These are phyloP conservation scores for Morpho achilles DNA, from an alignment of 2,888 invertebrate species.

Conservation along the genomic window DNA sequence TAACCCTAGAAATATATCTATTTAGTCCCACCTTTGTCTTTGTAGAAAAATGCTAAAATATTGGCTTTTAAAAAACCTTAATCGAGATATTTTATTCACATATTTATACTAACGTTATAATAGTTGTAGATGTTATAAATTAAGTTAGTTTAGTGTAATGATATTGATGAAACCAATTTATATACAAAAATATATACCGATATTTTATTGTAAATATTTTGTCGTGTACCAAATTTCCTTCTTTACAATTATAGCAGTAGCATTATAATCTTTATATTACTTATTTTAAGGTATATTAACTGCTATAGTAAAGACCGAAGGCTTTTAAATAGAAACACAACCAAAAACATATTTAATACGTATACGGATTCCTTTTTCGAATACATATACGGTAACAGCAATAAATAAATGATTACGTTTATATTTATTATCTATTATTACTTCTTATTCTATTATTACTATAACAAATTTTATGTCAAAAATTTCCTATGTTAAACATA, in stretches of 20 bases:
- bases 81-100: conserved; percentile 73
- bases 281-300: conserved; percentile 5
- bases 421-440: too few species aligned
- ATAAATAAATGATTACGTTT: too few species aligned
- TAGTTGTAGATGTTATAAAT: conserved; percentile 58
- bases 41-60: conserved; percentile 48
- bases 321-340: too few species aligned
- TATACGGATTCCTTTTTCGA: too few species aligned
- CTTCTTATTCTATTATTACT: too few species aligned
- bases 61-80: conserved; percentile 55
- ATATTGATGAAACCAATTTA: conserved; percentile 63
- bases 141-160: conserved; percentile 43
- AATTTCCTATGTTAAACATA: too few species aligned
- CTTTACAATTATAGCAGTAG: conserved; percentile 75
- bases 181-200: conserved; percentile 70
- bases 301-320: too few species aligned
- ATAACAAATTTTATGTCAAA: too few species aligned
- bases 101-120: conserved; percentile 72
- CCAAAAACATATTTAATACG: too few species aligned
- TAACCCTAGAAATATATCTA: conserved; percentile 47
- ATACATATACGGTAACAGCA: too few species aligned
- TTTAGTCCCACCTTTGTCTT: conserved; percentile 49
- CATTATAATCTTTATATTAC: conserved; percentile 26
- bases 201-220: conserved; percentile 68
- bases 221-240: conserved; percentile 76